phyloP scores from a whole-genome alignment of 2,888 invertebrate species.

The Drosophila colorata region DNA sequence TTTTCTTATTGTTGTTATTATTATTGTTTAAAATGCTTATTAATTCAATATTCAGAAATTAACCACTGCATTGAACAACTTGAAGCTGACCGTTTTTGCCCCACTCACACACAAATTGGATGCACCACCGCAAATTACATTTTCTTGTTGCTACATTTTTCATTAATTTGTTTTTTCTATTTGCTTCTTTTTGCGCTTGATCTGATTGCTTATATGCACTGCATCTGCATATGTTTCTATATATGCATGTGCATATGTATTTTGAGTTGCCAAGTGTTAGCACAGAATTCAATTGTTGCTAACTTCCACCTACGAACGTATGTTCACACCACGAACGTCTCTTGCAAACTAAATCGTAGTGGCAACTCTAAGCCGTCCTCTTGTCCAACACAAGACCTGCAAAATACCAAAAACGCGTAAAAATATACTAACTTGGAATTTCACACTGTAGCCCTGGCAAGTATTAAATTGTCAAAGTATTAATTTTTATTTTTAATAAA shows the following conservation, averaged over 20 bases:
- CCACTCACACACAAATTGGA: constrained; percentile 27
- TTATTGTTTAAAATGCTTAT: constrained; percentile 57
- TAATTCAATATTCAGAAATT: constrained; percentile 64
- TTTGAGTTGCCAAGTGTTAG: constrained; percentile 62
- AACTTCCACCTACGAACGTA: constrained; percentile 45
- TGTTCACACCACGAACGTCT: constrained; percentile 60
- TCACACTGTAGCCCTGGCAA: constrained; percentile 5
- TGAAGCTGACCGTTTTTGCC: constrained; percentile 19
- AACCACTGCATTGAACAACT: constrained; percentile 35
- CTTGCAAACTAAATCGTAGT: constrained; percentile 49
- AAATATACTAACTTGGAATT: constrained; percentile 15
- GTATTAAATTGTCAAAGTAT: not conserved
- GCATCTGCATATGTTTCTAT: constrained; percentile 48
- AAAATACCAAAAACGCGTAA: constrained; percentile 57
- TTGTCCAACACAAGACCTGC: not conserved
- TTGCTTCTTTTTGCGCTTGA: constrained; percentile 9
- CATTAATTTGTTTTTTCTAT: constrained; percentile 22
- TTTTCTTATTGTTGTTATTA: constrained; percentile 67
- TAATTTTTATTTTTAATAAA: not conserved
- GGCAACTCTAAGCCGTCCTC: constrained; percentile 49
- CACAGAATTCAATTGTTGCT: constrained; percentile 53
- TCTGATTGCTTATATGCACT: constrained; percentile 42
- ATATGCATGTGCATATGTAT: constrained; percentile 38
- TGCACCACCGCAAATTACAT: constrained; percentile 29
- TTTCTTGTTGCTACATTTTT: constrained; percentile 47